Evolutionary conservation across 2,888 invertebrate genomes (phyloP).

Genomic region (Agrenia bidenticulata): DNA sequence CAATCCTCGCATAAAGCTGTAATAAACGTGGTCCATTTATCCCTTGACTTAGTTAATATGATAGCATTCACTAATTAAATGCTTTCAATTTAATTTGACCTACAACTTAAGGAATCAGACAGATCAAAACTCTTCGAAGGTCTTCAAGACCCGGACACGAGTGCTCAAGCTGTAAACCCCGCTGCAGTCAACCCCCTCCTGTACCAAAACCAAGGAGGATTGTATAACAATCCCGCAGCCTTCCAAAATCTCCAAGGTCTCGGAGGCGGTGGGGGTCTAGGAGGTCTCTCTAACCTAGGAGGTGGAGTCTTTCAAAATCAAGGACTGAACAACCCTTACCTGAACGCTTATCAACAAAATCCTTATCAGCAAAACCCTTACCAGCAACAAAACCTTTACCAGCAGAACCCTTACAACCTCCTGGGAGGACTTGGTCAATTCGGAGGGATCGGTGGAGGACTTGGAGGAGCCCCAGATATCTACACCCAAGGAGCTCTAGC

Average conservation of each 20-base stretch:
- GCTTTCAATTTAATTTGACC: no score
- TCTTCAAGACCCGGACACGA: conserved; percentile 31
- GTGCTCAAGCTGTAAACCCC: conserved; percentile 36
- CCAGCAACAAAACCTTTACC: no score
- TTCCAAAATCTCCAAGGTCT: not conserved
- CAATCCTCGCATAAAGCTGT: no score
- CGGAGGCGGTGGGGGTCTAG: conserved; percentile 16
- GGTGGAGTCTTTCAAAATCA: conserved; percentile 31
- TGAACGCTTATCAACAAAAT: not conserved
- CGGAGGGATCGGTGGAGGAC: conserved; percentile 12
- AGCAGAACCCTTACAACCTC: no score
- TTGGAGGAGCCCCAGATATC: conserved; percentile 29
- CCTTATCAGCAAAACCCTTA: no score
- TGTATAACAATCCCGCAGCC: no score
- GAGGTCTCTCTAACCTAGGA: conserved; percentile 30
- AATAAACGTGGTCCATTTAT: no score
- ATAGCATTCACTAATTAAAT: no score
- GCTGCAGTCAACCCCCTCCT: conserved; percentile 28
- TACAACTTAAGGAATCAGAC: conserved; percentile 15
- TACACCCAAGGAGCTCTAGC: conserved; percentile 31
- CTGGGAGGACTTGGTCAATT: conserved; percentile 11
- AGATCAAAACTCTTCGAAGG: conserved; percentile 32
- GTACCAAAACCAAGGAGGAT: conserved; percentile 25
- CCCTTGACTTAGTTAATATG: no score
- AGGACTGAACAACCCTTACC: conserved; percentile 14